phyloP scores from a whole-genome alignment of 2,797 vertebrate genomes.

The Artibeus lituratus region DNA sequence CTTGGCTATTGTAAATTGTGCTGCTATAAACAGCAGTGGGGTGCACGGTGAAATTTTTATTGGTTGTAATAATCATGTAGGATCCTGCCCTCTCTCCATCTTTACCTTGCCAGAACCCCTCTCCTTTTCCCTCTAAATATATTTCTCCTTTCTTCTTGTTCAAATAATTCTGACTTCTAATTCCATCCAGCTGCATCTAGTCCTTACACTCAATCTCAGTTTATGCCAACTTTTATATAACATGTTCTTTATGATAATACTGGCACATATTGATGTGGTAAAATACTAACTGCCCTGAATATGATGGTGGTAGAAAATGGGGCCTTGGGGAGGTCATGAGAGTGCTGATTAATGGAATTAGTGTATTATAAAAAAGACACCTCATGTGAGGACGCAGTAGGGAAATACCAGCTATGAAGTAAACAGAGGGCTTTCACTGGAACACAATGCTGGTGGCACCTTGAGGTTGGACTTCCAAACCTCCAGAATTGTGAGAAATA shows the following conservation, averaged over 20 bases:
- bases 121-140: neutral
- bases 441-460: neutral
- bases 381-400: neutral
- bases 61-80: neutral
- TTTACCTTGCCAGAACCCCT: neutral
- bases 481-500: neutral
- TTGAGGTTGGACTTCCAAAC: neutral
- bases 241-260: neutral
- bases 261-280: neutral
- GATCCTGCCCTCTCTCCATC: neutral
- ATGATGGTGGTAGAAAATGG: neutral
- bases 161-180: neutral
- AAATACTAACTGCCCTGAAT: neutral
- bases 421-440: neutral
- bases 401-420: neutral
- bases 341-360: neutral
- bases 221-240: neutral
- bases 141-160: neutral
- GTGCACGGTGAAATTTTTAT: neutral
- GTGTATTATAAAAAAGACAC: neutral
- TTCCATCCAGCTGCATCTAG: neutral
- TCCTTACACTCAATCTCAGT: neutral
- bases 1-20: too few species aligned
- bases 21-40: too few species aligned
- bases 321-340: neutral